Percentiles rank a stretch among this genome's conserved stretches.
Evolutionary conservation across 2,888 invertebrate species (phyloP).

Genomic region (Sarcophaga carnaria): DNA sequence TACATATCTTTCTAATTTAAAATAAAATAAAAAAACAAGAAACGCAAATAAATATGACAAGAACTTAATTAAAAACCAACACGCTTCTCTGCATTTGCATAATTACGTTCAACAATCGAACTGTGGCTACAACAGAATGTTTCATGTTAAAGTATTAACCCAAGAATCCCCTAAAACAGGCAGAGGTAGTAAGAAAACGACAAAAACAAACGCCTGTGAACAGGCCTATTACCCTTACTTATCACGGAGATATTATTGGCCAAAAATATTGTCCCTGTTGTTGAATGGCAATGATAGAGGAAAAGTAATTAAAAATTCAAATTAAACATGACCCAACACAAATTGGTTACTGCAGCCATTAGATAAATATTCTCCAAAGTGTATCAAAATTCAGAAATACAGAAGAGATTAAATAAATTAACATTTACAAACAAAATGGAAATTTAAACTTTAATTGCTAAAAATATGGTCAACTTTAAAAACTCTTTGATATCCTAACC

Average conservation of each 20-base stretch:
- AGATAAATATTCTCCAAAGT: neutral
- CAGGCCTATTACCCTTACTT: neutral
- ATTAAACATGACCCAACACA: slow-evolving; percentile 31
- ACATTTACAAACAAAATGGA: neutral
- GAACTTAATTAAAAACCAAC: no score
- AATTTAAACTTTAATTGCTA: slow-evolving; percentile 7
- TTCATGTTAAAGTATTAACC: no score
- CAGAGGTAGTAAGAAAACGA: neutral
- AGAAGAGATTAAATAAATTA: no score
- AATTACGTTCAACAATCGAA: no score
- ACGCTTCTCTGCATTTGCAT: no score
- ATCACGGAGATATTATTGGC: neutral
- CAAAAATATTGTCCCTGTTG: neutral
- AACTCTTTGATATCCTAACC: neutral
- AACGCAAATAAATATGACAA: no score
- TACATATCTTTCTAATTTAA: no score
- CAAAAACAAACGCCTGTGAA: neutral
- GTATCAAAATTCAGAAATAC: neutral
- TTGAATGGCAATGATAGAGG: neutral
- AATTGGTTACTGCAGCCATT: slow-evolving; percentile 40
- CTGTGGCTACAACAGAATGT: no score
- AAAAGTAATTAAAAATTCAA: slow-evolving; percentile 52
- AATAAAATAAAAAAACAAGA: no score
- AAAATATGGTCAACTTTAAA: neutral
- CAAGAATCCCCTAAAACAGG: neutral